phyloP scores from a whole-genome alignment of 2,797 vertebrate species.

The Amblyraja radiata region DNA sequence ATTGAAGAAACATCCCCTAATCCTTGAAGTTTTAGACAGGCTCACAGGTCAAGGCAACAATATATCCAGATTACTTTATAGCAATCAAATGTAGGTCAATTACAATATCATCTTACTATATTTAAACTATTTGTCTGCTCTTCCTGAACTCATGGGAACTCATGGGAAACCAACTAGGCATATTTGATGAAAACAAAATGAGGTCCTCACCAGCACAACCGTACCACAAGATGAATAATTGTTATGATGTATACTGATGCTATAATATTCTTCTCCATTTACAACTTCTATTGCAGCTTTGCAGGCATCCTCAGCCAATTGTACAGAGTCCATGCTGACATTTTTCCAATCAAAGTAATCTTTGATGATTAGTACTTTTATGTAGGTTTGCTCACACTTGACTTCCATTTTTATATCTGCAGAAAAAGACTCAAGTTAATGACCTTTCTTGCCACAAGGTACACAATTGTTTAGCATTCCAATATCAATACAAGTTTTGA shows the following conservation, averaged over 20 bases:
- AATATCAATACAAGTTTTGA: not conserved
- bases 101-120: no score
- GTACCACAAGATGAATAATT: conserved; percentile 11
- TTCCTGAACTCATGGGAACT: no score
- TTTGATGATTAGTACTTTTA: conserved; percentile 54
- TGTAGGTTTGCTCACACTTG: conserved; percentile 49
- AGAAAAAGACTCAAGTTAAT: not conserved
- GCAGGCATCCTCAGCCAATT: not conserved
- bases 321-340: not conserved
- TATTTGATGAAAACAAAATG: not conserved
- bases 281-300: not conserved
- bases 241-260: not conserved
- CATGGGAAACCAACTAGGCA: no score
- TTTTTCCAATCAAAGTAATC: conserved; percentile 47
- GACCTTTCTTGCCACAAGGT: not conserved
- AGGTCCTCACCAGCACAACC: not conserved
- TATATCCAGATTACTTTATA: no score
- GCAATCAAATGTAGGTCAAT: no score
- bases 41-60: no score
- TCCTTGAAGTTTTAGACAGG: no score
- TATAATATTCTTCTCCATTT: conserved; percentile 11
- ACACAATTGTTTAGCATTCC: not conserved
- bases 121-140: no score
- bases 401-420: conserved; percentile 51
- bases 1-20: no score